phyloP scores from a whole-genome alignment of 2,113 vertebrate species.

The Eulacestoma nigropectus region DNA sequence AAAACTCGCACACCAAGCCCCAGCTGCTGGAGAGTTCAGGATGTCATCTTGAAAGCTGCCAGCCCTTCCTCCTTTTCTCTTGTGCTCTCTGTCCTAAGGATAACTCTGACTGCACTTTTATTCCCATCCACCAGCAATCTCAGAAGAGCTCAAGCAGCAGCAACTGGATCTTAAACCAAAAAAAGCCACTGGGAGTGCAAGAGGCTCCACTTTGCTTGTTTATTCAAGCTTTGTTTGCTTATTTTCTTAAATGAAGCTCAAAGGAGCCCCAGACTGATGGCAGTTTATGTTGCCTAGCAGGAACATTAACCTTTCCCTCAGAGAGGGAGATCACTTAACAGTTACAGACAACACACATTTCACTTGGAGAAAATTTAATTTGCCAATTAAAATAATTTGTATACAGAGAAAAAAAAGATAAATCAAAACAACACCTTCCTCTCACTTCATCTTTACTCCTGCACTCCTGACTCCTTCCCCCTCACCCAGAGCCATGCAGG shows the following conservation, averaged over 20 bases:
- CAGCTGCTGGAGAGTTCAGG: not conserved
- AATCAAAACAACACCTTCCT: not conserved
- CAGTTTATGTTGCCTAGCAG: not conserved
- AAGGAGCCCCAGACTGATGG: not conserved
- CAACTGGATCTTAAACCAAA: not conserved
- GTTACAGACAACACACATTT: not conserved
- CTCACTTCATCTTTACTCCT: not conserved
- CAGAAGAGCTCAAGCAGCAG: not conserved
- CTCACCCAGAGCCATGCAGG: not conserved
- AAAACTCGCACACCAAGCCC: not conserved
- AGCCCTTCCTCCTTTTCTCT: not conserved
- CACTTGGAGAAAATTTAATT: not conserved
- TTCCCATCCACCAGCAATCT: not conserved
- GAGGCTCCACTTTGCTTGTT: not conserved
- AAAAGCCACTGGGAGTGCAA: not conserved
- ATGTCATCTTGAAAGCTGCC: not conserved
- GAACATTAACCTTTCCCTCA: not conserved
- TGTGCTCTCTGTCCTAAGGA: not conserved
- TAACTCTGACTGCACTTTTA: not conserved
- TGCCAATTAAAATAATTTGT: not conserved
- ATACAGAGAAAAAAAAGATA: not conserved
- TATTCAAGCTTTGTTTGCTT: constrained; percentile 27
- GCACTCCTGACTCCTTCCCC: not conserved
- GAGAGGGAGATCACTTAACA: not conserved
- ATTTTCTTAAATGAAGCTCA: not conserved